Conservation (phyloP, 35 echinoderm and acorn worm species). For the Apostichopus californicus region DNA sequence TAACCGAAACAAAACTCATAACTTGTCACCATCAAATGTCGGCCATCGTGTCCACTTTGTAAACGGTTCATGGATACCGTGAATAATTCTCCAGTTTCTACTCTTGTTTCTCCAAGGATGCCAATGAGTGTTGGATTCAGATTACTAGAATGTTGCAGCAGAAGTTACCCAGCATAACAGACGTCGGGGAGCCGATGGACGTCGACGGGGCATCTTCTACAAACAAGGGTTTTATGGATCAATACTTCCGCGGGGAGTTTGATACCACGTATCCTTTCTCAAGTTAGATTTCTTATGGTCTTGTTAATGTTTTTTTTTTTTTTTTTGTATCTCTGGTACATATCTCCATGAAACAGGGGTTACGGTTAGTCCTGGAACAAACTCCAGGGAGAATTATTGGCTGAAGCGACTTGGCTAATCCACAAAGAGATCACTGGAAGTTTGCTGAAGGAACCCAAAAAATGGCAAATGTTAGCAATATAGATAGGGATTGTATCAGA, state of each 20-base stretch:
- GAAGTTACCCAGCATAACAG: conserved; percentile 61
- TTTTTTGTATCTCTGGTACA: no score
- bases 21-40: background rate
- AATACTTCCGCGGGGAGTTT: conserved; percentile 89
- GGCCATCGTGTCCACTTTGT: no score
- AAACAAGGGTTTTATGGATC: conserved; percentile 80
- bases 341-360: no score
- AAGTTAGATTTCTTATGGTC: background rate
- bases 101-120: conserved; percentile 65
- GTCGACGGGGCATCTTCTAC: conserved; percentile 49
- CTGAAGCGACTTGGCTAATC: no score
- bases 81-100: background rate
- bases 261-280: conserved; percentile 80
- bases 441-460: no score
- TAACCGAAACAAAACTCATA: background rate
- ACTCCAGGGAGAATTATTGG: no score
- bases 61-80: background rate
- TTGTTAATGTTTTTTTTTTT: no score
- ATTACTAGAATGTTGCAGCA: conserved; percentile 82
- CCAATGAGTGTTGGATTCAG: conserved; percentile 99
- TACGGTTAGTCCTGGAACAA: no score
- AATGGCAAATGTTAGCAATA: no score
- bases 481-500: no score
- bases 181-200: background rate
- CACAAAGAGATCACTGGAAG: no score